Evolutionary conservation across 2,888 invertebrate genomes (phyloP).

Genomic region (Epirrita christyi): DNA sequence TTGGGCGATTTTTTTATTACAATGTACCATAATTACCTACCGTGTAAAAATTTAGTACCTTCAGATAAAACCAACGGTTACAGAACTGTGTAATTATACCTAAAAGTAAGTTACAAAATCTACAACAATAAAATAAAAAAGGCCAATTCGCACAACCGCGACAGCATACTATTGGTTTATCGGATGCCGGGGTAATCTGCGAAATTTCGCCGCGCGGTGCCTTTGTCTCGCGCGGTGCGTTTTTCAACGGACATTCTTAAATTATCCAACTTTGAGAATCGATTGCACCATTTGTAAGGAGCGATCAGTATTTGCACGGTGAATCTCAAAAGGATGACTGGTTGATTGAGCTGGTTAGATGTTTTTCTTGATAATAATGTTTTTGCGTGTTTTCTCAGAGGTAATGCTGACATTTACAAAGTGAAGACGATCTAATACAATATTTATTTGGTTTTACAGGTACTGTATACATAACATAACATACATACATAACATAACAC

Average conservation of each 20-base stretch:
- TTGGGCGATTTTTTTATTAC: no score
- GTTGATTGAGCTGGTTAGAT: conserved; percentile 55
- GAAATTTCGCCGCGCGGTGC: conserved; percentile 70
- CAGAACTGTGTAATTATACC: no score
- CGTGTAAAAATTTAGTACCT: no score
- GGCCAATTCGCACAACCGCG: conserved; percentile 52
- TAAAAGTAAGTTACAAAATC: no score
- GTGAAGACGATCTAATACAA: not conserved
- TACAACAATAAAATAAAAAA: conserved; percentile 35
- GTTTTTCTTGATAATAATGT: conserved; percentile 44
- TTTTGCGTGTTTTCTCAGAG: conserved; percentile 42
- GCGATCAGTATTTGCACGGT: conserved; percentile 76
- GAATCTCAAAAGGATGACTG: conserved; percentile 71
- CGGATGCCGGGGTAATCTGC: conserved; percentile 80
- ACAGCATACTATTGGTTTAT: conserved; percentile 79
- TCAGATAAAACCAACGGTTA: no score
- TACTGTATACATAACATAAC: not conserved
- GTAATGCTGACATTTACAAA: not conserved
- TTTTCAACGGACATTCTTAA: conserved; percentile 69
- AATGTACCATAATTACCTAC: no score
- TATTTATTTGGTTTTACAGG: no score
- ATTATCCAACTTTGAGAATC: conserved; percentile 73
- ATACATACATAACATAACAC: not conserved
- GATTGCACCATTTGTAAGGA: conserved; percentile 59
- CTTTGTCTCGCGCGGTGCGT: conserved; percentile 63